phyloP scores from a whole-genome alignment of 2,797 vertebrate species.

The Enteromius argenteus region DNA sequence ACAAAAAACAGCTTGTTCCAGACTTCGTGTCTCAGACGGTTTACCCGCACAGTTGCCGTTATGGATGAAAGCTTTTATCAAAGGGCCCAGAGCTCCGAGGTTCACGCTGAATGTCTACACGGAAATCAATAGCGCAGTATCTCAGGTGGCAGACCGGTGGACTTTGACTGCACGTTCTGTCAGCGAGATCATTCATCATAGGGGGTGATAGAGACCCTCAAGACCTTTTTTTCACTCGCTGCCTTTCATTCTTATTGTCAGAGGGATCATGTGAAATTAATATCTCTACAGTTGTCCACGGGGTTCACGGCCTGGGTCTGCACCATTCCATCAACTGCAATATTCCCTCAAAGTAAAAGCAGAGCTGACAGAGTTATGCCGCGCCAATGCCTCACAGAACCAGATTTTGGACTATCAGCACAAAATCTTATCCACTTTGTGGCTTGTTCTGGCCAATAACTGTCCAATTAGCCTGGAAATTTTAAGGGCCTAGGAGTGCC shows the following conservation, averaged over 20 bases:
- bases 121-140: slow-evolving; percentile 66
- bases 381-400: background rate
- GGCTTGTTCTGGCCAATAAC: slow-evolving; percentile 16
- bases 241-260: slow-evolving; percentile 56
- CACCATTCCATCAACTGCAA: slow-evolving; percentile 40
- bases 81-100: slow-evolving; percentile 53
- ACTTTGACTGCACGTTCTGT: slow-evolving; percentile 64
- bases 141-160: slow-evolving; percentile 58
- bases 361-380: slow-evolving; percentile 13
- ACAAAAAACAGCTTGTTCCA: slow-evolving; percentile 49
- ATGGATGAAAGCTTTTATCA: slow-evolving; percentile 61
- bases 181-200: slow-evolving; percentile 66
- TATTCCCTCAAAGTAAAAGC: slow-evolving; percentile 18
- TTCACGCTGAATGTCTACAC: slow-evolving; percentile 57
- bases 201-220: slow-evolving; percentile 58
- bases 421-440: slow-evolving; percentile 13
- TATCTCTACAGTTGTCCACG: slow-evolving; percentile 36
- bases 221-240: slow-evolving; percentile 55
- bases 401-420: slow-evolving; percentile 1
- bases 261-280: slow-evolving; percentile 56
- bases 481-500: slow-evolving; percentile 1
- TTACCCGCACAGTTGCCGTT: slow-evolving; percentile 50
- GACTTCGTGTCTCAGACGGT: slow-evolving; percentile 52
- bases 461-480: background rate
- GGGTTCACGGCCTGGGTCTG: slow-evolving; percentile 7